Base-by-base conservation (phyloP, 2,113 vertebrate genomes). In the Albula goreensis region DNA sequence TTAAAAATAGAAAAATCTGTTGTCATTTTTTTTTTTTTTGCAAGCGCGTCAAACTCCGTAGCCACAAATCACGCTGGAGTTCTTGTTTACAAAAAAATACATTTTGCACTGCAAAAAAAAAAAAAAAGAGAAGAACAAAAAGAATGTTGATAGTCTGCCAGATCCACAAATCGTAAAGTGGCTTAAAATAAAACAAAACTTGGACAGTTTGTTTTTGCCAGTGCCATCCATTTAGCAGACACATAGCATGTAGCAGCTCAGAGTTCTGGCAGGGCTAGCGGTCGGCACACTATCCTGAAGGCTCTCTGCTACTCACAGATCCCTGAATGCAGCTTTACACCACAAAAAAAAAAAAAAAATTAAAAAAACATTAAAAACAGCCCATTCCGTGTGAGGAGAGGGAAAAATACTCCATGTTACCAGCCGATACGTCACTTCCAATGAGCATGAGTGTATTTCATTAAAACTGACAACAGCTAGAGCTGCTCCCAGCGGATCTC, bases 211-310 rank as follows among this genome's bases (percentile, higher is more conserved):
- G 12, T 78, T 19, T 41, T 81, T 63, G 79, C 53, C 78, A 81
- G 78, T 66, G 81, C 81, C 83, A 84, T 80, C 70, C 74, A 52
- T 81, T 86, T 85, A 79, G 86, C 25, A 78, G 80, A 19, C 80
- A 70, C 63, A 74, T 83, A 78, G 66, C 86, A 86, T 52, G 84
- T 89, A 81, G 87, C 70, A 88, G 83, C 82, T 77, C 81, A 86
- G 82, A 50, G 50, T 88, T 84, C 79, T 86, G 74, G 83, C 81
- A 79, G 66, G 22, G 66, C 22, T 13, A 57, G 19, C 52, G 70
- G 60, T 84, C 70, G 17, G 86, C 80, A 87, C 74, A 22, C 70
- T 74, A 74, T 8, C 17, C 12, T 86, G 78, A 82, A 22, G 63
- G 82, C 9, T 82, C 31, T 41, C 31, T 53, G 78, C 82, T 85